These are phyloP conservation scores for Nephrotoma flavescens DNA, from an alignment of 2,888 invertebrate genomes.

Conservation along the genomic window DNA sequence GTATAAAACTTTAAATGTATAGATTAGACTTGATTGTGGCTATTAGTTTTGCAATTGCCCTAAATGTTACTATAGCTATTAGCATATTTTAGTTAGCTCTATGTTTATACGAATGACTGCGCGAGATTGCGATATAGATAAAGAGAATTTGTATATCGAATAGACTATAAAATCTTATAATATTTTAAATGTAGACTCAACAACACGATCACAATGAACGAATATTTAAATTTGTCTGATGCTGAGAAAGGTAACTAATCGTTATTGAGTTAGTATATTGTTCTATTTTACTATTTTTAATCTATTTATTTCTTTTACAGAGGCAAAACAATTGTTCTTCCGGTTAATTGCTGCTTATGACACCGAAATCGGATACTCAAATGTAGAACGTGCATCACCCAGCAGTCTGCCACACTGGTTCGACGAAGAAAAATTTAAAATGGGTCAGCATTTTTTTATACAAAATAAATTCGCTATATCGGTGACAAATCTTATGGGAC, in stretches of 20 bases:
- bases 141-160: too few species aligned
- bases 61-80: too few species aligned
- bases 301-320: not conserved
- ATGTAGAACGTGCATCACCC: not conserved
- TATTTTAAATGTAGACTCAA: not conserved
- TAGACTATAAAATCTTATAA: not conserved
- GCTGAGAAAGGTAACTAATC: not conserved
- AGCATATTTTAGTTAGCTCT: too few species aligned
- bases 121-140: too few species aligned
- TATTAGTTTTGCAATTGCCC: too few species aligned
- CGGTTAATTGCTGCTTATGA: not conserved
- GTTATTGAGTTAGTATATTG: not conserved
- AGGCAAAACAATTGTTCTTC: not conserved
- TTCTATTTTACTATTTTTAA: not conserved
- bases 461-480: conserved; percentile 48
- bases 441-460: conserved; percentile 51
- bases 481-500: conserved; percentile 51
- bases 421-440: conserved; percentile 11
- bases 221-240: not conserved
- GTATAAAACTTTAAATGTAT: too few species aligned
- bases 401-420: conserved; percentile 11
- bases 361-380: not conserved
- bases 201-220: not conserved
- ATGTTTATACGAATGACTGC: too few species aligned
- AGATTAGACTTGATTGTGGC: too few species aligned